Evolutionary conservation across 2,113 vertebrate genomes (phyloP).

Genomic region (Festucalex cinctus): DNA sequence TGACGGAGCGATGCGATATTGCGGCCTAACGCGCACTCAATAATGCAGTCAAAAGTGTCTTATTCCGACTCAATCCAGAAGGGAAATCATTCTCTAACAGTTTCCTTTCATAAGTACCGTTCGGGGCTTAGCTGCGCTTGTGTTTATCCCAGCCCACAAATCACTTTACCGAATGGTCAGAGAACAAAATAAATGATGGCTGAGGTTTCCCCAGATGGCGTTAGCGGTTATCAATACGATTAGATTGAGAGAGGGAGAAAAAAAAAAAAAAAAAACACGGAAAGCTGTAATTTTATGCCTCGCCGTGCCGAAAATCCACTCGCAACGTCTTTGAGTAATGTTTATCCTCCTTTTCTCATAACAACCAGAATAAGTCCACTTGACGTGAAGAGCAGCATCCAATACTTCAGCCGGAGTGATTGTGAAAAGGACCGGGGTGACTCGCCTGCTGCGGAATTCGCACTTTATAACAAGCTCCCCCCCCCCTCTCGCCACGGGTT

Average conservation of each 20-base stretch:
- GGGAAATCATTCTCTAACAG: slow-evolving; percentile 64
- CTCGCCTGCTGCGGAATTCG: slow-evolving; percentile 14
- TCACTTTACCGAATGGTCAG: slow-evolving; percentile 45
- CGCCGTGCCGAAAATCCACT: neutral
- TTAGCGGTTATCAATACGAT: slow-evolving; percentile 34
- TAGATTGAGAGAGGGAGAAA: neutral
- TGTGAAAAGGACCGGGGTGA: slow-evolving; percentile 45
- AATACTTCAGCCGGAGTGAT: slow-evolving; percentile 51
- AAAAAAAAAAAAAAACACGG: too few relatives aligned
- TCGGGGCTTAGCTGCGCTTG: slow-evolving; percentile 42
- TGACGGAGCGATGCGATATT: slow-evolving; percentile 38
- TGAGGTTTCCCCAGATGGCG: slow-evolving; percentile 22
- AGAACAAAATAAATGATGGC: slow-evolving; percentile 42
- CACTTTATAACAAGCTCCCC: slow-evolving; percentile 10
- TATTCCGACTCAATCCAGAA: slow-evolving; percentile 63
- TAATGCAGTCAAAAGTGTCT: slow-evolving; percentile 63
- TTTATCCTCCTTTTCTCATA: slow-evolving; percentile 9
- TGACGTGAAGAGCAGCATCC: slow-evolving; percentile 37
- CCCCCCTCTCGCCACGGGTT: neutral
- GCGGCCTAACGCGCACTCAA: slow-evolving; percentile 21
- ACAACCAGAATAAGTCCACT: slow-evolving; percentile 25
- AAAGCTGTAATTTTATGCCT: neutral
- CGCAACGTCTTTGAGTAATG: slow-evolving; percentile 10
- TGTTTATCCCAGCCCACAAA: slow-evolving; percentile 53
- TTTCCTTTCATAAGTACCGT: slow-evolving; percentile 61